Base-by-base conservation (phyloP, 2,797 vertebrate genomes). In the Gallinago stenura region DNA sequence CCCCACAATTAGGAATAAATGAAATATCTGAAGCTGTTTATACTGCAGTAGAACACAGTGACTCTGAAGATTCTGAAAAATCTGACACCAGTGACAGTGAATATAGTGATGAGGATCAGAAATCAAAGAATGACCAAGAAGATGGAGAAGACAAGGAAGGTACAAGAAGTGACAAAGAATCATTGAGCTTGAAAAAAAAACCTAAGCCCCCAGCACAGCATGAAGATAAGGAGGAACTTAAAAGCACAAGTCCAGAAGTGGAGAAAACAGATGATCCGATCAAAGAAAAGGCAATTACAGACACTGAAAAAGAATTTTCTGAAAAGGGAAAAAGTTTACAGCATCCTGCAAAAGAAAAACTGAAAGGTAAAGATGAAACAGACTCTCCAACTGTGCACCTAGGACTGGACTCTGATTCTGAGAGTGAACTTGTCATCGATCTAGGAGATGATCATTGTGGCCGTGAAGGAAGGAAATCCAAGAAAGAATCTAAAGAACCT, bases 61-160 rank as follows among this genome's bases (percentile, higher is more conserved):
- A 99, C 91, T 99, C 99, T 1, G 99, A 99, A 54, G 99, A 99
- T 80, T 99, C 99, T 1, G 99, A 99, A 92, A 99, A 99, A 95
- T 99, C 99, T 0, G 99, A 99, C 79, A 99, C 99, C 20, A 99
- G 99, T 28, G 99, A 99, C 94, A 99, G 99, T 17, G 99, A 99
- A 90, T 99, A 99, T 62, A 97, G 98, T 2, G 99, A 99, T 0
- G 99, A 99, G 25, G 99, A 99, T 56, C 99, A 99, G 96, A 99
- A 99, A 97, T 98, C 98, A 96, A 99, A 99, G 98, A 99, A 98
- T 5, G 97, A 98, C 75, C 98, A 98, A 10, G 95, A 97, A 25
- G 98, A 98, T 68, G 96, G 98, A 4, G 98, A 97, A 43, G 98
- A 99, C 94, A 99, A 99, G 72, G 99, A 99, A 87, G 97, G 96